Base-by-base conservation (phyloP, 2,797 vertebrate genomes). In the Tolypeutes matacus region DNA sequence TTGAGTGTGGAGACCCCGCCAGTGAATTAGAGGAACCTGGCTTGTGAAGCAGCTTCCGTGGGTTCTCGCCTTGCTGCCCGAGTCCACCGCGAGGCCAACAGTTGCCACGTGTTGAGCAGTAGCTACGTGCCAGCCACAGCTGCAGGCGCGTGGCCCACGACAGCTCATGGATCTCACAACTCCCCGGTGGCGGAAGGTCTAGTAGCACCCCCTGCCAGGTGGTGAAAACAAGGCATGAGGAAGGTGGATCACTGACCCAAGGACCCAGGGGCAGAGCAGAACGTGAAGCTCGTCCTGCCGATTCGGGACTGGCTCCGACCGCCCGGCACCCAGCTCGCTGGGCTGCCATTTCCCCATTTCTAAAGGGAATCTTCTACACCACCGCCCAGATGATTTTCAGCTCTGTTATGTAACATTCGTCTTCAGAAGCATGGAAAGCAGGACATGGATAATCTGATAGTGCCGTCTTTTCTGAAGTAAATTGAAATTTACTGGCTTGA, bases 11-110 rank as follows among this genome's bases (percentile, higher is more conserved):
- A 42, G 84, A 31, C 49, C 18, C 3, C n/a, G 11, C 3, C 17
- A 5, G 1, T 12, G 0, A 6, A 13, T 15, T 14, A 13, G 6
- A 23, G 7, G 0, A 73, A 34, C 73, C 58, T 13, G 39, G 72
- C 34, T 23, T 15, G 21, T 1, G 0, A 83, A 23, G 94, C 17
- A 3, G 39, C 34, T 8, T 1, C 8, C 5, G 0, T 11, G 58
- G 53, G 29, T 36, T 34, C 29, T 20, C 0, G 49, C 21, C 6
- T 20, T 15, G 15, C 4, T 7, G 3, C 64, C 25, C 1, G 4
- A 8, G 36, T 14, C 46, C 23, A 0, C 1, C 1, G 29, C 5
- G 25, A 29, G 5, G 25, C 39, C 15, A 2, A 0, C 18, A 15
- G 23, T 5, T 6, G 15, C 62, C 14, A 31, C 3, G 6, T 7